Conservation (phyloP, 1,140 invertebrate genomes). For the Scaptomyza hsui region DNA sequence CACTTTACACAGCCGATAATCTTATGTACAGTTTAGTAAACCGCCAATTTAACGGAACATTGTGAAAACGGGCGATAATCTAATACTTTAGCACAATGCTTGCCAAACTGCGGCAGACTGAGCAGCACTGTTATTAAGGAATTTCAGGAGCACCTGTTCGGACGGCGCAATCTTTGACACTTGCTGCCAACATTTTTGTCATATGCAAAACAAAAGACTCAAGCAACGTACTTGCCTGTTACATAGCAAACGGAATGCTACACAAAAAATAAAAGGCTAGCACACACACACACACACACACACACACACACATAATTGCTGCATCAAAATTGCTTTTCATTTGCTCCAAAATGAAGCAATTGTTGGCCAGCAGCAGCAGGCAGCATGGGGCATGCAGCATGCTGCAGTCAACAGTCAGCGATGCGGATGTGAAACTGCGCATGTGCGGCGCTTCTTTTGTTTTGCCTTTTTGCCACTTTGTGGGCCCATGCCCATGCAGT, state of each 20-base stretch:
- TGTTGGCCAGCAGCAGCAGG: constrained; percentile 36
- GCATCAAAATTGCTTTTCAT: constrained; percentile 77
- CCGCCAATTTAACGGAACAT: not conserved
- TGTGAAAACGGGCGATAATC: not conserved
- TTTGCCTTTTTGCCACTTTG: constrained; percentile 66
- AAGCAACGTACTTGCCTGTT: constrained; percentile 56
- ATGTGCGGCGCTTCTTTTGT: constrained; percentile 75
- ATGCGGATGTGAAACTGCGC: constrained; percentile 78
- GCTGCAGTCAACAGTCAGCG: constrained; percentile 32
- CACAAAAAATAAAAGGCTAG: not conserved
- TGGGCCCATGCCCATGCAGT: constrained; percentile 19
- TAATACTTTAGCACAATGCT: not conserved
- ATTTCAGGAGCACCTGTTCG: constrained; percentile 4
- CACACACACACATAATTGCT: constrained; percentile 59
- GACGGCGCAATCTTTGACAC: constrained; percentile 33
- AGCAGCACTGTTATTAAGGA: constrained; percentile 14
- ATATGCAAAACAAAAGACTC: constrained; percentile 74
- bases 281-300: not conserved
- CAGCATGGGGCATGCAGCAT: constrained; percentile 7
- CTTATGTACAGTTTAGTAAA: not conserved
- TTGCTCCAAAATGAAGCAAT: constrained; percentile 76
- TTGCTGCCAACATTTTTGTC: constrained; percentile 56
- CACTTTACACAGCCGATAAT: too few species aligned
- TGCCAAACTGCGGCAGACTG: constrained; percentile 3
- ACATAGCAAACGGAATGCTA: not conserved